Percentiles rank a stretch among this genome's conserved stretches.
Evolutionary conservation across 2,888 invertebrate genomes (phyloP).

Genomic region (Criorhina ranunculi): DNA sequence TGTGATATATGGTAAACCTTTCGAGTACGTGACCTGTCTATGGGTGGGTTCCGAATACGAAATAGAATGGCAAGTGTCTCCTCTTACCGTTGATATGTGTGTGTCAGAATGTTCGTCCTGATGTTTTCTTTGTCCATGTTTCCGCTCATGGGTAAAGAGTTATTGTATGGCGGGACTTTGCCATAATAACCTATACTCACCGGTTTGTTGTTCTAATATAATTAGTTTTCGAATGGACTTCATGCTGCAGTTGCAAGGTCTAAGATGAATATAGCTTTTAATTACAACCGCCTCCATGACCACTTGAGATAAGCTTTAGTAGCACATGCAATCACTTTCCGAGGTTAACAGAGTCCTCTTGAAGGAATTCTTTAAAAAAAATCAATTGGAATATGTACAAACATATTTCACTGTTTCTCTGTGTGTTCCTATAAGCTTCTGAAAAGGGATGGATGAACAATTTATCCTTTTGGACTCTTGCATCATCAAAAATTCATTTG

Average conservation of each 20-base stretch:
- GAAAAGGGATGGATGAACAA: no score
- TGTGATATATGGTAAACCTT: constrained; percentile 17
- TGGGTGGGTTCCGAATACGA: constrained; percentile 17
- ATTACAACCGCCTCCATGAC: no score
- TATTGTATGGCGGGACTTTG: constrained; percentile 4
- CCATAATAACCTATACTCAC: background rate
- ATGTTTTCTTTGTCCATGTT: constrained; percentile 16
- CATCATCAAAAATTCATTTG: constrained; percentile 17
- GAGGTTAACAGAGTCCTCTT: no score
- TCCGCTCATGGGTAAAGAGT: background rate
- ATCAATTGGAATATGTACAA: background rate
- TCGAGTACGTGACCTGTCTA: constrained; percentile 55
- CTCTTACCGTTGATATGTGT: constrained; percentile 7
- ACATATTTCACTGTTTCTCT: background rate
- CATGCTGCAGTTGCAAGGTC: no score
- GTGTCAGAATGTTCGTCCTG: constrained; percentile 25
- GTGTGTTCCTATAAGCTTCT: no score
- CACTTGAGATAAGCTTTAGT: no score
- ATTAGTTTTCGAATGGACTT: background rate
- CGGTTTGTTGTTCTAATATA: constrained; percentile 20
- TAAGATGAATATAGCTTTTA: no score
- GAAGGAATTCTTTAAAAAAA: no score
- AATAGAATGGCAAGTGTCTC: constrained; percentile 25
- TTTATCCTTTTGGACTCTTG: background rate
- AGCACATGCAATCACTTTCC: no score